A percentile compares a stretch with the other conserved stretches of the same genome.
These are phyloP conservation scores for Kuschelorhynchus macadamiae DNA, from an alignment of 2,888 invertebrate species.

Conservation along the genomic window DNA sequence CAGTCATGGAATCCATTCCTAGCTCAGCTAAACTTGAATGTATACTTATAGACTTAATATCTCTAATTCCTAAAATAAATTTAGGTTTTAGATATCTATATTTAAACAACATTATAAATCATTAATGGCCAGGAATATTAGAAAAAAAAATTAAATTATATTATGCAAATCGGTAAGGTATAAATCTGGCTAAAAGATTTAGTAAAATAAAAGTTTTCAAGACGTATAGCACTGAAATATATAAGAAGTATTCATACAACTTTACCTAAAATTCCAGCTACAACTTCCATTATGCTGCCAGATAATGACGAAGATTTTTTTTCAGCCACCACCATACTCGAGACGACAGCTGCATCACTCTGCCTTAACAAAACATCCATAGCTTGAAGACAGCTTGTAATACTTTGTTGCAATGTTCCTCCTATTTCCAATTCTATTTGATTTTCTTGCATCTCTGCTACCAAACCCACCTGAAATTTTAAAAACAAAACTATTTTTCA, in stretches of 20 bases:
- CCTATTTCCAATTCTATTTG: constrained; percentile 68
- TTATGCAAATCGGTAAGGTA: too few relatives aligned
- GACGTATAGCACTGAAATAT: too few relatives aligned
- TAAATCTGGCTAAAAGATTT: too few relatives aligned
- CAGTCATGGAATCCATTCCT: constrained; percentile 98
- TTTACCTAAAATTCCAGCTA: constrained; percentile 74
- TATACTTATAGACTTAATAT: constrained; percentile 78
- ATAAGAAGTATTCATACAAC: not conserved
- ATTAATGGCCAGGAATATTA: too few relatives aligned
- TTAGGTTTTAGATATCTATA: not conserved
- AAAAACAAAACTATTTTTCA: too few relatives aligned
- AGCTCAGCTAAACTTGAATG: constrained; percentile 87
- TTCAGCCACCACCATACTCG: constrained; percentile 90
- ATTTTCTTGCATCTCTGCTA: constrained; percentile 73
- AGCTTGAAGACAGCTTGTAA: constrained; percentile 75
- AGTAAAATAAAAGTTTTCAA: too few relatives aligned
- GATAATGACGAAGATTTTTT: constrained; percentile 77
- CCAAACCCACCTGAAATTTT: constrained; percentile 72
- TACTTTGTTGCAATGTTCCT: constrained; percentile 79
- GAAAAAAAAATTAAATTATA: too few relatives aligned
- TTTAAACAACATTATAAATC: too few relatives aligned
- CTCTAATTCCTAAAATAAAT: constrained; percentile 58
- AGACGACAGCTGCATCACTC: constrained; percentile 74
- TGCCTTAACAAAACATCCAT: constrained; percentile 81
- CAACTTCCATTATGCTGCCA: constrained; percentile 80